These are phyloP conservation scores for Nemapogon koenigi DNA, from an alignment of 2,888 invertebrate genomes.

Conservation along the genomic window DNA sequence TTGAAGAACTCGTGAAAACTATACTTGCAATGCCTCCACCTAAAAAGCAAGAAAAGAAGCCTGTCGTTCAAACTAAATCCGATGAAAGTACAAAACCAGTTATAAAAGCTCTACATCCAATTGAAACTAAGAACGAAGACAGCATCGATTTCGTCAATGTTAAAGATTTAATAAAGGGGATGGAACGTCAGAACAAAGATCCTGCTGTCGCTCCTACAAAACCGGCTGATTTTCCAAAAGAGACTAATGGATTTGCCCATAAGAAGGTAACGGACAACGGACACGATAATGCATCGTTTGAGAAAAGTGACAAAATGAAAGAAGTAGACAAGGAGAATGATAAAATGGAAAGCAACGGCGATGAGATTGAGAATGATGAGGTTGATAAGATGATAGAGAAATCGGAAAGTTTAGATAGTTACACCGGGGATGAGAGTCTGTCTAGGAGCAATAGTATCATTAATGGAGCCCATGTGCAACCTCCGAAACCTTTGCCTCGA, in stretches of 20 bases:
- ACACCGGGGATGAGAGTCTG: constrained; percentile 32
- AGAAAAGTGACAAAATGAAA: constrained; percentile 16
- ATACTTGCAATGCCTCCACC: constrained; percentile 51
- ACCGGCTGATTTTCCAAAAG: constrained; percentile 28
- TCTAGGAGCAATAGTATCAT: constrained; percentile 48
- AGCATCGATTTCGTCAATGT: constrained; percentile 64
- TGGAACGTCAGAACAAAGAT: constrained; percentile 58
- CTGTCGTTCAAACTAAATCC: constrained; percentile 24
- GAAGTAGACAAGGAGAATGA: constrained; percentile 22
- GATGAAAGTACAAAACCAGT: constrained; percentile 31
- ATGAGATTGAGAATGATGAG: constrained; percentile 13
- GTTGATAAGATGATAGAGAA: constrained; percentile 25
- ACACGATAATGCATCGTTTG: constrained; percentile 22
- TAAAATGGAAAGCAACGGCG: constrained; percentile 23
- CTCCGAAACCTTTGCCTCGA: constrained; percentile 83
- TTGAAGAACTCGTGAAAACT: constrained; percentile 52
- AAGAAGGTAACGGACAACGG: constrained; percentile 42
- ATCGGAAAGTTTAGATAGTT: constrained; percentile 33
- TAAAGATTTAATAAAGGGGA: constrained; percentile 68
- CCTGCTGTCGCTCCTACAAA: constrained; percentile 18
- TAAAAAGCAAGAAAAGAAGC: constrained; percentile 36
- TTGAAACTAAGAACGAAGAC: constrained; percentile 42
- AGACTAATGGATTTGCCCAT: constrained; percentile 43
- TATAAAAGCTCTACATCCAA: constrained; percentile 19
- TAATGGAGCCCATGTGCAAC: constrained; percentile 53